Conservation (phyloP, 2,113 vertebrate genomes). For the Sylvia atricapilla region DNA sequence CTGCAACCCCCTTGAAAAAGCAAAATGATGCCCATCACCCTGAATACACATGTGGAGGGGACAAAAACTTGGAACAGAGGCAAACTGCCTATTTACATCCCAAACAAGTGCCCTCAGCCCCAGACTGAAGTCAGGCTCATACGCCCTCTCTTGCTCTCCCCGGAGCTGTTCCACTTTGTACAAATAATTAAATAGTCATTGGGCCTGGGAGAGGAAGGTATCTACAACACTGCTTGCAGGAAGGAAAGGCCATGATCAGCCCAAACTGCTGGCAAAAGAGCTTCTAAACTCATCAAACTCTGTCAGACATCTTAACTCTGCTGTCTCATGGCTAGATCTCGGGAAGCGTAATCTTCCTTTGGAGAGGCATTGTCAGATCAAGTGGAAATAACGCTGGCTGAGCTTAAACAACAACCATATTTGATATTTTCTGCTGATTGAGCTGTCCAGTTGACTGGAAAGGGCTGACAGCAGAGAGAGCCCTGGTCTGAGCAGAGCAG, state of each 20-base stretch:
- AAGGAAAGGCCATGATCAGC: background rate
- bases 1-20: background rate
- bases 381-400: background rate
- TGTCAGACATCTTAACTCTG: background rate
- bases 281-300: constrained; percentile 11
- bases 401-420: constrained; percentile 24
- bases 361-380: background rate
- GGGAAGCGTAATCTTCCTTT: constrained; percentile 9
- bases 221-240: background rate
- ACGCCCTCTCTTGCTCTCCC: background rate
- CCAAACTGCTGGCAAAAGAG: background rate
- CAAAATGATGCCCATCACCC: background rate
- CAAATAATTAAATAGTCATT: constrained; percentile 9
- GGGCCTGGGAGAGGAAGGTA: background rate
- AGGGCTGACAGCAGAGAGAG: constrained; percentile 77
- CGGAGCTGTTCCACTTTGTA: background rate
- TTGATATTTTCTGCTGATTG: constrained; percentile 61
- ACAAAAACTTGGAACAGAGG: background rate
- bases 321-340: background rate
- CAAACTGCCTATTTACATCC: background rate
- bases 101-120: background rate
- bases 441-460: constrained; percentile 79
- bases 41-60: background rate
- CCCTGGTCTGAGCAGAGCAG: constrained; percentile 76
- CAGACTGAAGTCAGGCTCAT: background rate